Percentiles rank a stretch among this genome's conserved stretches.
Conservation (phyloP, 2,888 invertebrate genomes). For the Callyntrura guangdongensis region DNA sequence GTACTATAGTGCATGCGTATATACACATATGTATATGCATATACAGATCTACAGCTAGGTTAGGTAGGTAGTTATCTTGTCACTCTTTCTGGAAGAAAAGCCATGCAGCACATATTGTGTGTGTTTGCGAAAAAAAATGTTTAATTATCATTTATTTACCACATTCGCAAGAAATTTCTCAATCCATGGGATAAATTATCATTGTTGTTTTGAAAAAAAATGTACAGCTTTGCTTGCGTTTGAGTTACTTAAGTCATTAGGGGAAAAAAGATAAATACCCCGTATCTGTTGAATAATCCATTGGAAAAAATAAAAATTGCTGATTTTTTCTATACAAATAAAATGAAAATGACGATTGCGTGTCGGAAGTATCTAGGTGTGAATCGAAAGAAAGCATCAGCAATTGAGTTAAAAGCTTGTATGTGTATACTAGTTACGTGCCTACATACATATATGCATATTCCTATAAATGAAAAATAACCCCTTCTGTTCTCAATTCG, state of each 20-base stretch:
- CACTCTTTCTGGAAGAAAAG: slow-evolving; percentile 68
- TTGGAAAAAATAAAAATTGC: slow-evolving; percentile 68
- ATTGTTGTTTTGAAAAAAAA: slow-evolving; percentile 45
- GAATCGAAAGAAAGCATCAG: slow-evolving; percentile 77
- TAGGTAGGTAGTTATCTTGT: slow-evolving; percentile 44
- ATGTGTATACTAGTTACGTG: not conserved
- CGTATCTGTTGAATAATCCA: slow-evolving; percentile 50
- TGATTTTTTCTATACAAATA: slow-evolving; percentile 62
- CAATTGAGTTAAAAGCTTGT: slow-evolving; percentile 60
- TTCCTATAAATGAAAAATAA: slow-evolving; percentile 35
- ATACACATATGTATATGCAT: not conserved
- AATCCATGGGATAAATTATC: slow-evolving; percentile 63
- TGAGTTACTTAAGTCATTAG: slow-evolving; percentile 27
- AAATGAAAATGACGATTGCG: slow-evolving; percentile 79
- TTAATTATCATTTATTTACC: slow-evolving; percentile 73
- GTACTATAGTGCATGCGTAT: not conserved
- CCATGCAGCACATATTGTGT: slow-evolving; percentile 68
- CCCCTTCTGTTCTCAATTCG: slow-evolving; percentile 69
- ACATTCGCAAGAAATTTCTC: slow-evolving; percentile 72
- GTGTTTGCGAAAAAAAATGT: slow-evolving; percentile 66
- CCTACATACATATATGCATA: slow-evolving; percentile 3
- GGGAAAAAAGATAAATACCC: not conserved
- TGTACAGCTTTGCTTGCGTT: slow-evolving; percentile 20
- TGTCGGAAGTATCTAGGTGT: slow-evolving; percentile 79
- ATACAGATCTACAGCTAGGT: too few relatives aligned